phyloP scores from a whole-genome alignment of 1,140 invertebrate species.

The Lepidurus packardi region DNA sequence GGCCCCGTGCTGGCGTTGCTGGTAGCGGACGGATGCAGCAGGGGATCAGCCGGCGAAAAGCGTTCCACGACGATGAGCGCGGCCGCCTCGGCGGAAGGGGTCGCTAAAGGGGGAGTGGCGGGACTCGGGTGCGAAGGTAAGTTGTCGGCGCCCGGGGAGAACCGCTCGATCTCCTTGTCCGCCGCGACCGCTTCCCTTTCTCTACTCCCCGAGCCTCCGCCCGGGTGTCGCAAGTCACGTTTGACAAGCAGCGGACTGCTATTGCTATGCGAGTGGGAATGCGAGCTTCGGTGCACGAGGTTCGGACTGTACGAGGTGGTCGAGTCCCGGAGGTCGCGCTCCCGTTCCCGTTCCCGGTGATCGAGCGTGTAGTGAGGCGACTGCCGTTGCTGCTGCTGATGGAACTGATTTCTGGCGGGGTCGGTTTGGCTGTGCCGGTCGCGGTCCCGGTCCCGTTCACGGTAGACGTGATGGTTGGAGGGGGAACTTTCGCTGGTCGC shows the following conservation, averaged over 20 bases:
- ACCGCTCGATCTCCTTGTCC: background rate
- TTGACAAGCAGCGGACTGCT: background rate
- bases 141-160: background rate
- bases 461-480: background rate
- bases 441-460: background rate
- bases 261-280: background rate
- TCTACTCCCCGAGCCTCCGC: background rate
- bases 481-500: background rate
- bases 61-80: background rate
- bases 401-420: background rate
- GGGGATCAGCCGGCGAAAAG: background rate
- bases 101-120: background rate
- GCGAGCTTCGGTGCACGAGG: no score
- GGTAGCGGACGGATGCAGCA: constrained; percentile 20
- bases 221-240: background rate
- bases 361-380: constrained; percentile 3
- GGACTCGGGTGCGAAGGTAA: background rate
- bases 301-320: background rate
- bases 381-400: background rate
- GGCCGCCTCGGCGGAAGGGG: background rate
- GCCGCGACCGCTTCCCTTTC: background rate
- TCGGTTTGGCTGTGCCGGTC: no score
- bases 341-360: background rate
- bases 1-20: constrained; percentile 12
- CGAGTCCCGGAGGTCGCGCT: background rate